A percentile compares a stretch with the other conserved stretches of the same genome.
These are phyloP conservation scores for Eriosoma lanigerum DNA, from an alignment of 1,140 invertebrate species.

Conservation along the genomic window DNA sequence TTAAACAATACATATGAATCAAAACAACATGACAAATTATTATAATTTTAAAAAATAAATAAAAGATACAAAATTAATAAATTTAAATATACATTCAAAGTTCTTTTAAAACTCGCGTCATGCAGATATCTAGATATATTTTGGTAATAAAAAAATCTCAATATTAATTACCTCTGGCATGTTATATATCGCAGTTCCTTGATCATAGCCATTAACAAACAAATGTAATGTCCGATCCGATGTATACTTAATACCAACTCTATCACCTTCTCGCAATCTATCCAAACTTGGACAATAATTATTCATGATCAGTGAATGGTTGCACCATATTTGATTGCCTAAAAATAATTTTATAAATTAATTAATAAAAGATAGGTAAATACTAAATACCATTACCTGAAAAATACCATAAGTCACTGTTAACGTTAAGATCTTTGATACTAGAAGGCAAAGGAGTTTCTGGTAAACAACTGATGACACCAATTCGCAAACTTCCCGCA, in stretches of 20 bases:
- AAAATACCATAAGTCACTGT: conserved; percentile 66
- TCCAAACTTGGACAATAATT: conserved; percentile 75
- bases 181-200: conserved; percentile 77
- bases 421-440: conserved; percentile 62
- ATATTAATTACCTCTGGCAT: conserved; percentile 66
- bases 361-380: conserved; percentile 10
- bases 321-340: conserved; percentile 69
- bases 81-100: too few species aligned
- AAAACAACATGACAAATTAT: too few species aligned
- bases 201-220: conserved; percentile 79
- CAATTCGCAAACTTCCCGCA: conserved; percentile 75
- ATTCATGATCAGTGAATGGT: conserved; percentile 63
- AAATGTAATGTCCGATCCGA: conserved; percentile 63
- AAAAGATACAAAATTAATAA: too few species aligned
- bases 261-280: conserved; percentile 74
- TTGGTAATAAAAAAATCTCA: background rate
- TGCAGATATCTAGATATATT: background rate
- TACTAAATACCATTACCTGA: conserved; percentile 60
- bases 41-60: too few species aligned
- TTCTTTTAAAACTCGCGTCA: too few species aligned
- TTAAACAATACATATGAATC: too few species aligned
- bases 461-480: conserved; percentile 70
- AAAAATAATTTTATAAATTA: conserved; percentile 48
- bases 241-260: conserved; percentile 62
- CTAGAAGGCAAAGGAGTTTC: conserved; percentile 62